Evolutionary conservation across 2,797 vertebrate species (phyloP).

Genomic region (Chelmon rostratus): DNA sequence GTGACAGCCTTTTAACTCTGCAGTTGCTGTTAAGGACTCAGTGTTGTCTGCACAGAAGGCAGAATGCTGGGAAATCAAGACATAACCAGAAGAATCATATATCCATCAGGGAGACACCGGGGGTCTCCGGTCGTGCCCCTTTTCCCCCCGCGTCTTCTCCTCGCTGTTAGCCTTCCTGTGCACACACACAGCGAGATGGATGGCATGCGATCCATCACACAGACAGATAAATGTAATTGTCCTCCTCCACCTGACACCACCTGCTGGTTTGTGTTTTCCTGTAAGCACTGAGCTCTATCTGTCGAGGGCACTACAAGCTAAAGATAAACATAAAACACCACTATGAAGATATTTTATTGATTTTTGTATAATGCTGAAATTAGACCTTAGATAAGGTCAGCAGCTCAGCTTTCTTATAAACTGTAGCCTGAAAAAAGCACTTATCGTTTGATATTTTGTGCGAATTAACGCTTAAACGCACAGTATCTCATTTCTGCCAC

Average conservation of each 20-base stretch:
- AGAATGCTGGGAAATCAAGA: slow-evolving; percentile 60
- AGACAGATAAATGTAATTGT: slow-evolving; percentile 53
- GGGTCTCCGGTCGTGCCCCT: slow-evolving; percentile 5
- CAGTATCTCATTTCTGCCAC: too few relatives aligned
- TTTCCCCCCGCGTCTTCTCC: slow-evolving; percentile 10
- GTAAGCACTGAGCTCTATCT: slow-evolving; percentile 3
- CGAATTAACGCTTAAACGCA: too few relatives aligned
- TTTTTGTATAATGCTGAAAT: neutral
- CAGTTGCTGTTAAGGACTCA: slow-evolving; percentile 19
- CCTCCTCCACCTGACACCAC: slow-evolving; percentile 28
- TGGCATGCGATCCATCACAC: slow-evolving; percentile 67
- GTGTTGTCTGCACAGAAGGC: slow-evolving; percentile 23
- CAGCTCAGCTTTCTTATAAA: neutral
- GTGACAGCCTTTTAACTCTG: slow-evolving; percentile 33
- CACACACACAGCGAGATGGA: slow-evolving; percentile 68
- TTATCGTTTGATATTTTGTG: neutral
- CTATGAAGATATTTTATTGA: neutral
- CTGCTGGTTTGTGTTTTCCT: slow-evolving; percentile 44
- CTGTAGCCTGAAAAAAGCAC: neutral
- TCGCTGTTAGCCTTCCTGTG: slow-evolving; percentile 41
- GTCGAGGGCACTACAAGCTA: neutral
- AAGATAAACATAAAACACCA: neutral
- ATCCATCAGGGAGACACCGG: slow-evolving; percentile 49
- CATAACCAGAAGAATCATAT: slow-evolving; percentile 34
- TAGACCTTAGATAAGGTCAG: neutral